Conservation (phyloP, 2,113 vertebrate species). For the Oenanthe oenanthe region DNA sequence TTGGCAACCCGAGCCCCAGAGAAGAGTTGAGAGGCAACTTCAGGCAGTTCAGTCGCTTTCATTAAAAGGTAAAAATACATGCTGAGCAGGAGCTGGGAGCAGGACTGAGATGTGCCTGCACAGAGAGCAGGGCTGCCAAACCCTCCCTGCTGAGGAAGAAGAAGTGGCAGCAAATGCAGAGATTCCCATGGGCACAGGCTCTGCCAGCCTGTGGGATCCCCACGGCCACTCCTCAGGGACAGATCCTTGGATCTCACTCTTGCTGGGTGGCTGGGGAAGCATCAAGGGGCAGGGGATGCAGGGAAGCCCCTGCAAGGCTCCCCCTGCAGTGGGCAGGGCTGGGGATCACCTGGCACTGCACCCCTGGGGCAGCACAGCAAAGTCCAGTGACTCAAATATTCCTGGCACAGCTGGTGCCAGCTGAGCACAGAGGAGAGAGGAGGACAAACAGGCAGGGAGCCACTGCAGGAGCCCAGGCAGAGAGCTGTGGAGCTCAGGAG, state of each 20-base stretch:
- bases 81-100: not conserved
- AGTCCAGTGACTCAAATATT: slow-evolving; percentile 14
- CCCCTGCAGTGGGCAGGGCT: not conserved
- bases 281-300: not conserved
- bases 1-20: slow-evolving; percentile 39
- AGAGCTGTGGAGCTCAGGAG: accelerated
- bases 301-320: accelerated
- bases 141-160: not conserved
- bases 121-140: not conserved
- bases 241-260: not conserved
- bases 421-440: not conserved
- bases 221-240: no score
- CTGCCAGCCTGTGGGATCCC: not conserved
- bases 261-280: not conserved
- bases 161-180: not conserved
- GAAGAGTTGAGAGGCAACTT: slow-evolving; percentile 41
- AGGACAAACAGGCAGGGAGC: not conserved
- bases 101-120: not conserved
- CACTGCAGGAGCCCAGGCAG: accelerated
- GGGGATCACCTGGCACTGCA: accelerated
- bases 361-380: not conserved
- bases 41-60: slow-evolving; percentile 30
- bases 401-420: not conserved
- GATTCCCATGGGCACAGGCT: accelerated
- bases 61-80: slow-evolving; percentile 31